Evolutionary conservation across 2,888 invertebrate genomes (phyloP).

Genomic region (Halictus quadricinctus): DNA sequence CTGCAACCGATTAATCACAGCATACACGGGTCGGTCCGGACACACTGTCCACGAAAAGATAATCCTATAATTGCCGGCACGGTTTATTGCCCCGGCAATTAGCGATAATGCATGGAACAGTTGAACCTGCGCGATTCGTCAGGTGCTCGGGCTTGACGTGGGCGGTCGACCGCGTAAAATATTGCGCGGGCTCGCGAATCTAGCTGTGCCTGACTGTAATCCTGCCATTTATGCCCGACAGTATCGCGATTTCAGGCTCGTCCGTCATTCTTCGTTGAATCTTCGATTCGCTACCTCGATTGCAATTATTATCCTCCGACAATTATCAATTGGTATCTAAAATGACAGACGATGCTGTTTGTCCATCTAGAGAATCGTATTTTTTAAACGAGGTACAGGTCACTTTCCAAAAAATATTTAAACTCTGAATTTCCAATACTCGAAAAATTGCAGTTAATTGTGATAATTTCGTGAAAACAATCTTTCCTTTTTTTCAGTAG

Average conservation of each 20-base stretch:
- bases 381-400: too few relatives aligned
- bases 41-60: constrained; percentile 26
- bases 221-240: background rate
- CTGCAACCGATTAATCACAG: background rate
- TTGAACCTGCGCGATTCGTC: constrained; percentile 31
- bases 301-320: background rate
- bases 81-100: constrained; percentile 48
- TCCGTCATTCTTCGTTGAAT: constrained; percentile 7
- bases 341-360: background rate
- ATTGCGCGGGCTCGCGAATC: background rate
- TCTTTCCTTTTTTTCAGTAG: too few relatives aligned
- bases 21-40: background rate
- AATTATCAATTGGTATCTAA: background rate
- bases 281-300: background rate
- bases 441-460: too few relatives aligned
- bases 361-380: too few relatives aligned
- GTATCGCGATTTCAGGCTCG: background rate
- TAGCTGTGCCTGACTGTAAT: background rate
- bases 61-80: constrained; percentile 30
- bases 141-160: constrained; percentile 2
- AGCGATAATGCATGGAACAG: constrained; percentile 38
- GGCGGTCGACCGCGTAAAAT: background rate
- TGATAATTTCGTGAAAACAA: too few relatives aligned
- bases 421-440: too few relatives aligned
- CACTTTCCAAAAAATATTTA: too few relatives aligned